Evolutionary conservation across 2,113 vertebrate genomes (phyloP).

Genomic region (Artemisiospiza belli): DNA sequence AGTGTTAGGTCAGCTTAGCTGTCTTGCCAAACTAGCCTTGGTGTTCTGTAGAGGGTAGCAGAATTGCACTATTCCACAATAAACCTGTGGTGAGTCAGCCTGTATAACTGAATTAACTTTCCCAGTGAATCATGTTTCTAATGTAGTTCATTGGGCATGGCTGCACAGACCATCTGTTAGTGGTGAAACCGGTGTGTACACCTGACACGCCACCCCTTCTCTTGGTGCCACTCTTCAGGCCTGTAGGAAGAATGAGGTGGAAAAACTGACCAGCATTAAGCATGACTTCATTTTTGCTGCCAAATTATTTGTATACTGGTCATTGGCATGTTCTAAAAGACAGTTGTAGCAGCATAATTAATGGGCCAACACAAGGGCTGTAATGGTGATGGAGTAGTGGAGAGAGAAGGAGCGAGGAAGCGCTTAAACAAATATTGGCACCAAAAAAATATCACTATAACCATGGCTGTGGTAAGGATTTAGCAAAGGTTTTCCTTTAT

Average conservation of each 20-base stretch:
- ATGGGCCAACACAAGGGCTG: not conserved
- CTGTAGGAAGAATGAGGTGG: not conserved
- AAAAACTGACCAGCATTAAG: not conserved
- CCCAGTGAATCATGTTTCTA: not conserved
- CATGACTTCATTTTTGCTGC: not conserved
- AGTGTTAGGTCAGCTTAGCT: not conserved
- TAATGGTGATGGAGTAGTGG: not conserved
- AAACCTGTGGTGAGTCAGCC: constrained; percentile 14
- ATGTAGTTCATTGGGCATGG: not conserved
- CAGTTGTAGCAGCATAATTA: not conserved
- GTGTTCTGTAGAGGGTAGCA: not conserved
- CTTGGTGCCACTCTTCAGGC: not conserved
- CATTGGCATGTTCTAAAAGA: not conserved
- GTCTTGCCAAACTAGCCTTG: not conserved
- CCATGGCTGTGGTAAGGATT: not conserved
- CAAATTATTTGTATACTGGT: not conserved
- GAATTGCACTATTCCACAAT: not conserved
- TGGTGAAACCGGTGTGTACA: not conserved
- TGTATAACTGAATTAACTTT: not conserved
- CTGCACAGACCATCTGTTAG: not conserved
- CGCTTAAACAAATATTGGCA: not conserved
- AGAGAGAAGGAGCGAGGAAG: not conserved
- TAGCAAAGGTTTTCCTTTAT: not conserved
- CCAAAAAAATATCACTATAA: not conserved
- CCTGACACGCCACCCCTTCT: not conserved